Evolutionary conservation across 2,888 invertebrate species (phyloP).

Genomic region (Acleris cristana): DNA sequence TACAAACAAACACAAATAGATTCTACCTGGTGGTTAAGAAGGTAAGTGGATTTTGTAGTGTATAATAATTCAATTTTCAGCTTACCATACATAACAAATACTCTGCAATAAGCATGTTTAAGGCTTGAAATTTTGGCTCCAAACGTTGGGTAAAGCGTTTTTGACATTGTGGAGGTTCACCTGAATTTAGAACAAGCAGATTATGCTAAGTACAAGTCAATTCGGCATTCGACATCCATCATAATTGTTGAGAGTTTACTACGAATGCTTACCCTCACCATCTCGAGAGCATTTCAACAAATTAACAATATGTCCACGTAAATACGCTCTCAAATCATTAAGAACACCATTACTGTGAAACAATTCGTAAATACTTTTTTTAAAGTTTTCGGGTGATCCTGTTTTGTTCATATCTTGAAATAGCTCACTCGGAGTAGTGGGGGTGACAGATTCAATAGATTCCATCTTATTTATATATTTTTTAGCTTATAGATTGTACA

Average conservation of each 20-base stretch:
- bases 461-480: conserved; percentile 56
- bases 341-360: conserved; percentile 85
- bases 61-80: not conserved
- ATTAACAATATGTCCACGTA: conserved; percentile 84
- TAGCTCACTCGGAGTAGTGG: conserved; percentile 34
- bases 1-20: too few species aligned
- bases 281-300: conserved; percentile 79
- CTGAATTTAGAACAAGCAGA: conserved; percentile 49
- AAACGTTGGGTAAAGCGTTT: conserved; percentile 70
- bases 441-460: conserved; percentile 39
- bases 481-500: conserved; percentile 26
- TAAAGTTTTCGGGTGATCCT: conserved; percentile 79
- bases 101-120: conserved; percentile 85
- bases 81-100: conserved; percentile 79
- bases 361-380: conserved; percentile 81
- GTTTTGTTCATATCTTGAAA: conserved; percentile 46
- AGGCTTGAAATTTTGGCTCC: conserved; percentile 82
- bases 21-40: too few species aligned
- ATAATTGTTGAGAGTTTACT: not conserved
- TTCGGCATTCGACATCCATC: not conserved
- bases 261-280: conserved; percentile 49
- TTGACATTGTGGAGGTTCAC: conserved; percentile 63
- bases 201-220: conserved; percentile 10
- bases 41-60: too few species aligned
- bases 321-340: conserved; percentile 82